Evolutionary conservation across 2,113 vertebrate genomes (phyloP).

Genomic region (Falco punctatus): DNA sequence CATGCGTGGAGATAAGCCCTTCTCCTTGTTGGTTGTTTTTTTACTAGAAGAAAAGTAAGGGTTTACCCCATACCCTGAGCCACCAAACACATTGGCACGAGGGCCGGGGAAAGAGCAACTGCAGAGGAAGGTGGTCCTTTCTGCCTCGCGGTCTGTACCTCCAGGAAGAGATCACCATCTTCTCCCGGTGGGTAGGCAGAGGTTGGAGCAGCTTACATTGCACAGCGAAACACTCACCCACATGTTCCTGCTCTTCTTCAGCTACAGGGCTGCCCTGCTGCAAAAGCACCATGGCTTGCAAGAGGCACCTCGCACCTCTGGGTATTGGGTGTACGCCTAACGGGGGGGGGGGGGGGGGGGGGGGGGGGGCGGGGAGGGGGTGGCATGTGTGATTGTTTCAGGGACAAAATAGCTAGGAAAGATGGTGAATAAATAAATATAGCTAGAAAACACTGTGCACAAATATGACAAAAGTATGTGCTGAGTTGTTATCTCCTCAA

Average conservation of each 20-base stretch:
- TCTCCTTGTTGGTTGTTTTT: not conserved
- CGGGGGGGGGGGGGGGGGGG: not conserved
- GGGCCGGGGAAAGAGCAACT: not conserved
- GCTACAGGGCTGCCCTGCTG: not conserved
- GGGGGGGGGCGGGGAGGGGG: not conserved
- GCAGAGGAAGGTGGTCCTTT: not conserved
- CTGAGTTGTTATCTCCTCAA: not conserved
- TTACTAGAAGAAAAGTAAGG: not conserved
- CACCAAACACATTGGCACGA: not conserved
- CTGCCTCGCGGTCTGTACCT: not conserved
- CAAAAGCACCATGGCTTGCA: not conserved
- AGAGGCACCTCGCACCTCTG: not conserved
- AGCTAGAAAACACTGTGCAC: not conserved
- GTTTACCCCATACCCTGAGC: not conserved
- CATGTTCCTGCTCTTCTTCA: not conserved
- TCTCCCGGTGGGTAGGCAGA: not conserved
- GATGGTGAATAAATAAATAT: not conserved
- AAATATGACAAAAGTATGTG: not conserved
- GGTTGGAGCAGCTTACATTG: not conserved
- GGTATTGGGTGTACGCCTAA: accelerated
- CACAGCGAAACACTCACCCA: not conserved
- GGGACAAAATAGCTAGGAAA: not conserved
- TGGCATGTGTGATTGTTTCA: not conserved
- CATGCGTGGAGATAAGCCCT: not conserved
- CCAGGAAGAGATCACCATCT: not conserved